Conservation (phyloP, 1,140 invertebrate species). For the Diploscapter pachys region DNA sequence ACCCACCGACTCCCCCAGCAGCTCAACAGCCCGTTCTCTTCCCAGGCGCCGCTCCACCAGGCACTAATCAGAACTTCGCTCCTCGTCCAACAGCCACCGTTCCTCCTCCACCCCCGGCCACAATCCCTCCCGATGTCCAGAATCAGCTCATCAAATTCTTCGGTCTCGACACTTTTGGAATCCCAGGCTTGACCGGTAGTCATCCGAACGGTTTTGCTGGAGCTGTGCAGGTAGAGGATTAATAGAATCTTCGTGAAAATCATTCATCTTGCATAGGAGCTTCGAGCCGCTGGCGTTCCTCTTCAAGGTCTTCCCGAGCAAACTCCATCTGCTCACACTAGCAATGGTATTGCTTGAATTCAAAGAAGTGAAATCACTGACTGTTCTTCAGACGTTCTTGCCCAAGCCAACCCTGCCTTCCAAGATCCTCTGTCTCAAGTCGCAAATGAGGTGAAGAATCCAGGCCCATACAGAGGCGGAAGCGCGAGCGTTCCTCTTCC, state of each 20-base stretch:
- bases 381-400: constrained; percentile 45
- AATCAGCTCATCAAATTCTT: constrained; percentile 59
- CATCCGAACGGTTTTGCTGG: constrained; percentile 58
- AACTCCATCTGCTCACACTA: neutral
- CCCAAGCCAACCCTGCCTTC: constrained; percentile 57
- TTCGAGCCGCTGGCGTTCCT: constrained; percentile 57
- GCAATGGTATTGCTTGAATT: constrained; percentile 1
- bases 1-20: constrained; percentile 48
- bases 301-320: constrained; percentile 43
- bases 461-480: constrained; percentile 36
- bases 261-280: constrained; percentile 42
- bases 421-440: constrained; percentile 46
- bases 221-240: constrained; percentile 46
- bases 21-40: constrained; percentile 32
- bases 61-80: constrained; percentile 8
- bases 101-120: constrained; percentile 49
- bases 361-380: neutral
- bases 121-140: constrained; percentile 58
- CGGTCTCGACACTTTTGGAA: constrained; percentile 56
- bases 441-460: constrained; percentile 39
- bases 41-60: constrained; percentile 8
- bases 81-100: constrained; percentile 21
- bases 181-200: constrained; percentile 55
- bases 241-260: neutral
- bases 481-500: constrained; percentile 42